These are phyloP conservation scores for Gadopsis marmoratus DNA, from an alignment of 2,797 vertebrate genomes.

Conservation along the genomic window DNA sequence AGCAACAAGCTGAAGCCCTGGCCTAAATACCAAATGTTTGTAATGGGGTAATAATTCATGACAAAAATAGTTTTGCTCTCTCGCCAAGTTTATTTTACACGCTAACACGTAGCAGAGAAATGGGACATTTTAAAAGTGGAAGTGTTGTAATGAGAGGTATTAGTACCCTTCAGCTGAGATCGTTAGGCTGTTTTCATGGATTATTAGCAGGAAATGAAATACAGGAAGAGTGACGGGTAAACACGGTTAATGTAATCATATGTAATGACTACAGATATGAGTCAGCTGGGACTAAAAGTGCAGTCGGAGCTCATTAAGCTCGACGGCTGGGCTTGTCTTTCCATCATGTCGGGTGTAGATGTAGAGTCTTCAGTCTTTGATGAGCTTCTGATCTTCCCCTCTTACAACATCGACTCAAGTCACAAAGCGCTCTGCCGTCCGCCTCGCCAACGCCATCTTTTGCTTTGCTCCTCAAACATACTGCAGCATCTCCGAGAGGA, in stretches of 20 bases:
- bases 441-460: not conserved
- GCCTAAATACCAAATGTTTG: slow-evolving; percentile 70
- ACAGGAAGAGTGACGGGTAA: slow-evolving; percentile 13
- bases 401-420: not conserved
- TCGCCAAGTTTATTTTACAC: slow-evolving; percentile 55
- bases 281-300: slow-evolving; percentile 28
- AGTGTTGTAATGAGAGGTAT: slow-evolving; percentile 58
- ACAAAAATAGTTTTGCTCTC: slow-evolving; percentile 64
- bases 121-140: slow-evolving; percentile 61
- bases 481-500: not conserved
- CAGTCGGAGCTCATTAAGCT: slow-evolving; percentile 32
- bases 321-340: slow-evolving; percentile 1
- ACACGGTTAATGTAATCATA: slow-evolving; percentile 14
- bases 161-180: slow-evolving; percentile 43
- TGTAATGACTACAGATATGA: slow-evolving; percentile 8
- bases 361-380: not conserved
- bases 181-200: slow-evolving; percentile 45
- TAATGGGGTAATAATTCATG: slow-evolving; percentile 84
- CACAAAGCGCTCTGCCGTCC: not conserved
- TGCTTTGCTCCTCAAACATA: slow-evolving; percentile 8
- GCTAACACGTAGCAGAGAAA: slow-evolving; percentile 58
- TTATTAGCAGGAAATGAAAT: slow-evolving; percentile 48
- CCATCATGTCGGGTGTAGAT: not conserved
- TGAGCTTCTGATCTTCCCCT: slow-evolving; percentile 14
- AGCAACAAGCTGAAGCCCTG: slow-evolving; percentile 68